Base-by-base conservation (phyloP, 2,797 vertebrate genomes). In the Sebastes kiyomatsui region DNA sequence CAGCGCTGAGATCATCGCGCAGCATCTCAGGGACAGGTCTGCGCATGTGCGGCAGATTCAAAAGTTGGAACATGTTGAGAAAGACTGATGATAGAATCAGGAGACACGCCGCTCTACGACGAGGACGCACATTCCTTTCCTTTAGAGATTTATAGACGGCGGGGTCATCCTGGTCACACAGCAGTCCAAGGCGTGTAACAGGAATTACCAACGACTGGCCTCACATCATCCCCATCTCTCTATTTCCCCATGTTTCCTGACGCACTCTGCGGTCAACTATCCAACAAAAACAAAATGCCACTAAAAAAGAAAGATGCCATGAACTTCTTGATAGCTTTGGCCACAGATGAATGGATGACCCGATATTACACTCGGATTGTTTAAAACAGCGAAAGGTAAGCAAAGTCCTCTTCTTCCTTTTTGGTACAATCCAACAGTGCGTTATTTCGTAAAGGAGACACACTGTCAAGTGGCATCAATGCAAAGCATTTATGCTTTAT, bases 1-100 rank as follows among this genome's bases (percentile, higher is more conserved):
- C 90, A 87, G 60, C 35, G 30, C 79, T 90, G 91, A 94, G 83
- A 88, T 90, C 91, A 93, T 88, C 68, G 11, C 25, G 20, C 65
- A 61, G 62, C 72, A 85, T 83, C 75, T 72, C 77, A 38, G 7
- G 80, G 74, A 59, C 66, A 7, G 55, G 81, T 61, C 27, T 18
- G 67, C 65, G 62, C 83, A 77, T 76, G 72, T 22, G 74, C 35
- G 1, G 6, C 64, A 23, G 49, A 56, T 66, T 80, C 2, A 67
- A 58, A 72, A 11, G 32, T 22, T 32, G 68, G 67, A 75, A 54
- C 20, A 8, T 2, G 52, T 38, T 25, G 22, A 72, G n/a, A 55
- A 38, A 56, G 30, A 11, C 20, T 5, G 27, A 28, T 66, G 61
- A 75, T n/a, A 61, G n/a, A 75, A 35, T 64, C 59, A 22, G 11